Base-by-base conservation (phyloP, 2,113 vertebrate genomes). In the Epinephelus fuscoguttatus region DNA sequence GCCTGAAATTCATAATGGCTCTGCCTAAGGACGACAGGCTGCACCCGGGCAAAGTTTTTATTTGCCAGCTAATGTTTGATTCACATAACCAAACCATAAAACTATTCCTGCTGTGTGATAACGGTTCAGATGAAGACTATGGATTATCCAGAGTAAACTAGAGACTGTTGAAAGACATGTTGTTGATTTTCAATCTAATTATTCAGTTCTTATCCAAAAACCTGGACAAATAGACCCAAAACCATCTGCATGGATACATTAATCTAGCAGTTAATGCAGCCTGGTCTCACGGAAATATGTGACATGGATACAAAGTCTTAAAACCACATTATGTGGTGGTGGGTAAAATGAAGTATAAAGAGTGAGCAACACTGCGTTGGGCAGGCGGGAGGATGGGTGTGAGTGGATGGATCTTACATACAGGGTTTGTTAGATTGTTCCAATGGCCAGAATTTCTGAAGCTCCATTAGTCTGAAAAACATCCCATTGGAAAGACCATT, bases 1-100 rank as follows among this genome's bases (percentile, higher is more conserved):
- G 66, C 49, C 70, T 69, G 25, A 60, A n/a, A 53, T 61, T 60
- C 63, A 74, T 9, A 74, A 50, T 59, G 12, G 40, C 30, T 77
- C n/a, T 30, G 42, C 40, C 71, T 57, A 21, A 69, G 49, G 64
- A 56, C 9, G 57, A 74, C 47, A 25, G 23, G 21, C 33, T 37
- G 19, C 50, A 56, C 7, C 59, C 19, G 15, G 6, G 25, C 64
- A 13, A 37, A 55, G 0, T 15, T 27, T 56, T n/a, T 47, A 33
- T 42, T 55, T 55, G 30, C 19, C 69, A 6, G 23, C 50, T 19
- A 57, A 55, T 11, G 17, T 56, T 55, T 14, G 13, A 19, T 37
- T 66, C 9, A 37, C 10, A 37, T 13, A 57, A 33, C 19, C 50
- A 19, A 33, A 49, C 1, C 6, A 50, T 33, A 50, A 45, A n/a